Evolutionary conservation across 2,113 vertebrate genomes (phyloP), one percentile per base, ranked within the genome.

Genomic region (Oxyruncus cristatus): DNA sequence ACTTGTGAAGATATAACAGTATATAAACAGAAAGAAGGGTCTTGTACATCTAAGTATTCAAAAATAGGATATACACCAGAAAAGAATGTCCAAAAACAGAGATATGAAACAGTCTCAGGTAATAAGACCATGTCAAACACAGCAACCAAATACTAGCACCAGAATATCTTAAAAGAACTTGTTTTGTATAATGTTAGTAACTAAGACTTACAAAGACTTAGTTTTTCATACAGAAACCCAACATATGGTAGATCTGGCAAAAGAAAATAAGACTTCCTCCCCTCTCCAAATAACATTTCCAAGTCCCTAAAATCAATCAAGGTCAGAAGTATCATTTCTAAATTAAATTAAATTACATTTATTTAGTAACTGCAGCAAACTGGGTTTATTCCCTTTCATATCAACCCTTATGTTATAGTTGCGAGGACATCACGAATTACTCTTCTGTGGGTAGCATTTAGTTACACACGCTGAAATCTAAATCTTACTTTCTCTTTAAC

Each of bases 401-500:
- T 42, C 33, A 27, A 73, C 30, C 21, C 30, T 70, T 68, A 12
- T 3, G 13, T 86, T 88, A 59, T 27, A 33, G 35, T 22, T 81
- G 39, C 46, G 56, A 89, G 37, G 37, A 61, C 27, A 52, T 17
- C 44, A 85, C 39, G 20, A 65, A 50, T 39, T 74, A 63, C 33
- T 84, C 47, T 59, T 58, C 79, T 23, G 23, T n/a, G 72, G 33
- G 46, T 32, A 66, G 66, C 49, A 39, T 30, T 86, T 73, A 49
- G 39, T 66, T 62, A 66, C 21, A 71, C 27, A 32, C 0, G 3
- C 61, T 2, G 1, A 62, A 74, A 91, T 70, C 35, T 46, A 72
- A 93, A 85, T 53, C 66, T 89, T 67, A 35, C 44, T 61, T 96
- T 91, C 67, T 70, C 61, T 88, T 92, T 97, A 95, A 94, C 39